Evolutionary conservation across 2,888 invertebrate species (phyloP).

Genomic region (Cryptus armator): DNA sequence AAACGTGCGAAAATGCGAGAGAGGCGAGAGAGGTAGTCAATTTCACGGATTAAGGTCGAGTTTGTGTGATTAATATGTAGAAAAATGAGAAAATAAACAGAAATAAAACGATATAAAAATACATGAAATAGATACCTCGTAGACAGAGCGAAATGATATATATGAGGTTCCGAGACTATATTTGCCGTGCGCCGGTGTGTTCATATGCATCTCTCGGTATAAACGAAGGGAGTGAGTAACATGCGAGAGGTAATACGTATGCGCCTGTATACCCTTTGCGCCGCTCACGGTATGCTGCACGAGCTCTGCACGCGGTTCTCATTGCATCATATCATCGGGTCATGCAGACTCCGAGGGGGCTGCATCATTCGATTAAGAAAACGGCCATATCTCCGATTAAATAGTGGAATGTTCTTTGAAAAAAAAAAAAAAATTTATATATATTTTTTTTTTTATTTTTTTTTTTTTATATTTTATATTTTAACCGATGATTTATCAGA

Average conservation of each 20-base stretch:
- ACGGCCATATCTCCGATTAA: not conserved
- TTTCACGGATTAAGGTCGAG: slow-evolving; percentile 22
- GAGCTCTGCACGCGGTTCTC: slow-evolving; percentile 11
- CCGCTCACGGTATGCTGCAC: not conserved
- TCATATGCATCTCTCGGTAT: not conserved
- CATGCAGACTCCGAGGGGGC: not conserved
- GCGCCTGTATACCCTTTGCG: slow-evolving; percentile 2
- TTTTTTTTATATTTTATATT: too few species aligned
- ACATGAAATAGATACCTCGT: not conserved
- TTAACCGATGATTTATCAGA: too few species aligned
- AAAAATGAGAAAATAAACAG: not conserved
- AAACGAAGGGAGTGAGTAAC: not conserved
- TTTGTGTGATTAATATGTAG: not conserved
- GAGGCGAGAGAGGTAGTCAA: slow-evolving; percentile 3
- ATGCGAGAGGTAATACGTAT: slow-evolving; percentile 8
- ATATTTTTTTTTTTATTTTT: too few species aligned
- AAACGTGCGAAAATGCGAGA: not conserved
- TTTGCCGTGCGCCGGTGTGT: not conserved
- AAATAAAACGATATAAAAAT: not conserved
- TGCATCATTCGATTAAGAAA: not conserved
- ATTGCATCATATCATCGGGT: not conserved
- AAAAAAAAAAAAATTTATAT: not conserved
- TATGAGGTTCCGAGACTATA: not conserved
- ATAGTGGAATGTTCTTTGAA: too few species aligned
- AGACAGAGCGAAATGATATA: slow-evolving; percentile 5